Evolutionary conservation across 2,113 vertebrate genomes (phyloP).

Genomic region (Chloropsis cyanopogon): DNA sequence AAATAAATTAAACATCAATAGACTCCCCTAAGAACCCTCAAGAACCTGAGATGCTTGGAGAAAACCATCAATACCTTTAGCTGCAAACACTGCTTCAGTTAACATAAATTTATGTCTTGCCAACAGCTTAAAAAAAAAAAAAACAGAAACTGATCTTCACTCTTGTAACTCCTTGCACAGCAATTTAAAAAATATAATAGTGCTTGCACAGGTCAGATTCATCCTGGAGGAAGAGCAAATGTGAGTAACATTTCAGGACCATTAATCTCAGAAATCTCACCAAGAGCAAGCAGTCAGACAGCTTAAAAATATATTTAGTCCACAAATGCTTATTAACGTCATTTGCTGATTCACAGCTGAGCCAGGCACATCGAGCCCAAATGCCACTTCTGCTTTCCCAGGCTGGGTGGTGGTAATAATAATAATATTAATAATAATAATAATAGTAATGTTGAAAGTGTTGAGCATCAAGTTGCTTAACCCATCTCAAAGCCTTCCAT

Average conservation of each 20-base stretch:
- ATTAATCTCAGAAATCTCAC: conserved; percentile 40
- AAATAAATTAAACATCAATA: neutral
- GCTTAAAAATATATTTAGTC: conserved; percentile 65
- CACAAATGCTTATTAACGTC: conserved; percentile 56
- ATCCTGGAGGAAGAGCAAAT: neutral
- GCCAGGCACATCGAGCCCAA: neutral
- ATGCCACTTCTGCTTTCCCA: conserved; percentile 20
- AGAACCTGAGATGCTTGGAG: neutral
- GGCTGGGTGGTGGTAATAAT: neutral
- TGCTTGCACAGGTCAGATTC: neutral
- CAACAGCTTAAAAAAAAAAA: neutral
- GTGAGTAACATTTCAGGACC: neutral
- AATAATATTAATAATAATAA: neutral
- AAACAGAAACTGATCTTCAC: neutral
- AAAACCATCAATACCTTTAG: neutral
- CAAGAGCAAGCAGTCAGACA: conserved; percentile 26
- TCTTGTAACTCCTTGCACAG: neutral
- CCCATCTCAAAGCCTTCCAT: neutral
- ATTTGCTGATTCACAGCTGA: conserved; percentile 51
- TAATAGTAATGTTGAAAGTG: neutral
- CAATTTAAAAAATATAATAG: neutral
- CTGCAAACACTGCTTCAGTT: neutral
- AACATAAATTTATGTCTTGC: neutral
- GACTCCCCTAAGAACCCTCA: neutral
- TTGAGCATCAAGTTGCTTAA: neutral